Percentiles rank a stretch among this genome's conserved stretches.
Conservation (phyloP, 2,113 vertebrate genomes). For the Microcebus griseorufus region DNA sequence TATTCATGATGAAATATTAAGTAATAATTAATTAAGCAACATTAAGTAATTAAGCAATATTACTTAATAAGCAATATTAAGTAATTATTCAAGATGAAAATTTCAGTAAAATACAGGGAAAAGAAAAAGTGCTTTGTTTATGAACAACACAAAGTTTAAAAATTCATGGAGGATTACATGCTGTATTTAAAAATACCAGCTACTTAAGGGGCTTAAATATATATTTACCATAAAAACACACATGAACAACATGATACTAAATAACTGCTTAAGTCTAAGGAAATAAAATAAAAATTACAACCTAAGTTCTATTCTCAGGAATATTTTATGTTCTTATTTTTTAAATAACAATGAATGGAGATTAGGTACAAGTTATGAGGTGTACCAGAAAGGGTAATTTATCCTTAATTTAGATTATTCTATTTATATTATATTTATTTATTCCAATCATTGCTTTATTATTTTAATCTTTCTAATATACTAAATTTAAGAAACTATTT, state of each 20-base stretch:
- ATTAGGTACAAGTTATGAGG: neutral
- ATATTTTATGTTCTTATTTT: neutral
- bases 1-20: too few relatives aligned
- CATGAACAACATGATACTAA: neutral
- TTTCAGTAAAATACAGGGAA: neutral
- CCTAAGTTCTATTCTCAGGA: neutral
- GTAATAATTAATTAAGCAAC: neutral
- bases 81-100: neutral
- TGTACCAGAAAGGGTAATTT: neutral
- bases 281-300: neutral
- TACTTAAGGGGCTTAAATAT: neutral
- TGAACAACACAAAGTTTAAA: neutral
- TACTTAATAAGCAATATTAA: neutral
- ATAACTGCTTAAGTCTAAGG: neutral
- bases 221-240: neutral
- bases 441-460: conserved; percentile 6
- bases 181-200: neutral
- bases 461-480: neutral
- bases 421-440: neutral
- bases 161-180: neutral
- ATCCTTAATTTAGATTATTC: conserved; percentile 14
- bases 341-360: neutral
- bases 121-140: neutral
- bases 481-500: neutral
- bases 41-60: neutral